phyloP scores from a whole-genome alignment of 2,888 invertebrate genomes.

The Acrobasis suavella region DNA sequence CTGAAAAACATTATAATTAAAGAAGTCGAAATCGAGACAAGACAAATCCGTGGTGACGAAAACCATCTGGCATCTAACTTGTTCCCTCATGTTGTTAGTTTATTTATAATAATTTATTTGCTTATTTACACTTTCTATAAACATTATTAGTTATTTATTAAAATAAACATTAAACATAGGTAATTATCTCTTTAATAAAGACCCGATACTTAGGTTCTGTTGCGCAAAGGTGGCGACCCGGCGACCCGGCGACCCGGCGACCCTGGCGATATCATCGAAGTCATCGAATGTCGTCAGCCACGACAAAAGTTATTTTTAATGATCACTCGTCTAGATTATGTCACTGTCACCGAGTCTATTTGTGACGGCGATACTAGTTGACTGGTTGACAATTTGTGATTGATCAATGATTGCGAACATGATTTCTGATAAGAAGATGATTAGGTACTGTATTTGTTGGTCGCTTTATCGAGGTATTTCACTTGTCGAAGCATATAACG shows the following conservation, averaged over 20 bases:
- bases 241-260: conserved; percentile 12
- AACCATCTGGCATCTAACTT: no score
- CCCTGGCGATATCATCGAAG: conserved; percentile 15
- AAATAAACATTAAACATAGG: not conserved
- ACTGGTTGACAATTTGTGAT: not conserved
- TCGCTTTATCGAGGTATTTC: not conserved
- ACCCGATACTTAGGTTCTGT: not conserved
- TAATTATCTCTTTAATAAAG: not conserved
- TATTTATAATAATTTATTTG: no score
- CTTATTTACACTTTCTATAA: not conserved
- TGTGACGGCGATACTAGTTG: not conserved
- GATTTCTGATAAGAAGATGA: not conserved
- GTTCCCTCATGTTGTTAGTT: no score
- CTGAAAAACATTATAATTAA: no score
- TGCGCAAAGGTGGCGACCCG: conserved; percentile 14
- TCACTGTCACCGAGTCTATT: not conserved
- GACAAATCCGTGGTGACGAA: no score
- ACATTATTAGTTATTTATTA: not conserved
- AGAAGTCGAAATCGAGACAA: no score
- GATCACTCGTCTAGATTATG: conserved; percentile 2
- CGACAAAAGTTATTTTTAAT: conserved; percentile 1
- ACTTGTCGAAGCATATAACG: no score
- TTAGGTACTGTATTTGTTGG: not conserved
- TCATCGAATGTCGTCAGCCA: conserved; percentile 12
- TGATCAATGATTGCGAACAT: not conserved